Conservation (phyloP, 2,888 invertebrate species). For the Sturmia bella region DNA sequence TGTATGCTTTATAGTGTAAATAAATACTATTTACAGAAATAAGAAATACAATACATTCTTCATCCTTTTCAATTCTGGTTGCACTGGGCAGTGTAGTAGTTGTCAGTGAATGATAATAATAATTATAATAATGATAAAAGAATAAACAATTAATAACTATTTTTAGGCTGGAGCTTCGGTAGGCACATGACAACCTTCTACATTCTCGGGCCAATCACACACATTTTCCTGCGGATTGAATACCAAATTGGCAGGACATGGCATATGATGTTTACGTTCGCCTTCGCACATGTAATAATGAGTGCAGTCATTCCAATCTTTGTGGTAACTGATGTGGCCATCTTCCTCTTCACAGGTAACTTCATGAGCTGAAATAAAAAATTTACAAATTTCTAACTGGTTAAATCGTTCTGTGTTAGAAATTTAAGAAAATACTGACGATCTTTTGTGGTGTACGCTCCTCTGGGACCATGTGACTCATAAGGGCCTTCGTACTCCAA, state of each 20-base stretch:
- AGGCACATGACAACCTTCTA: slow-evolving; percentile 90
- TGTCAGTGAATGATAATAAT: slow-evolving; percentile 29
- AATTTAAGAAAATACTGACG: slow-evolving; percentile 85
- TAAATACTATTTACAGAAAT: slow-evolving; percentile 55
- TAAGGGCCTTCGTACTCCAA: slow-evolving; percentile 94
- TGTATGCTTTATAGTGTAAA: slow-evolving; percentile 37
- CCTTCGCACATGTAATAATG: slow-evolving; percentile 98
- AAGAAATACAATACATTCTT: slow-evolving; percentile 34
- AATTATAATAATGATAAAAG: too few species aligned
- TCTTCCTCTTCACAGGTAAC: slow-evolving; percentile 95
- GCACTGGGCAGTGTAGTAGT: slow-evolving; percentile 43
- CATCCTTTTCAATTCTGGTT: slow-evolving; percentile 40
- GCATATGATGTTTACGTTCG: slow-evolving; percentile 97
- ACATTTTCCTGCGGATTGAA: slow-evolving; percentile 96
- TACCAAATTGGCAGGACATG: slow-evolving; percentile 94
- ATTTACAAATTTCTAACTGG: neutral
- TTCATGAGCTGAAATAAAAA: slow-evolving; percentile 87
- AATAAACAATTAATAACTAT: slow-evolving; percentile 11
- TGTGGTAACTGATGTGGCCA: slow-evolving; percentile 96
- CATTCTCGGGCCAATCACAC: slow-evolving; percentile 98
- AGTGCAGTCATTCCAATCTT: slow-evolving; percentile 94
- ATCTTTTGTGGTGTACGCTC: slow-evolving; percentile 93
- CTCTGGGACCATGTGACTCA: slow-evolving; percentile 86
- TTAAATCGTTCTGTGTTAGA: neutral
- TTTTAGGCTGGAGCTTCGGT: slow-evolving; percentile 84